phyloP scores from a whole-genome alignment of 2,888 invertebrate species.

The Arge pagana region DNA sequence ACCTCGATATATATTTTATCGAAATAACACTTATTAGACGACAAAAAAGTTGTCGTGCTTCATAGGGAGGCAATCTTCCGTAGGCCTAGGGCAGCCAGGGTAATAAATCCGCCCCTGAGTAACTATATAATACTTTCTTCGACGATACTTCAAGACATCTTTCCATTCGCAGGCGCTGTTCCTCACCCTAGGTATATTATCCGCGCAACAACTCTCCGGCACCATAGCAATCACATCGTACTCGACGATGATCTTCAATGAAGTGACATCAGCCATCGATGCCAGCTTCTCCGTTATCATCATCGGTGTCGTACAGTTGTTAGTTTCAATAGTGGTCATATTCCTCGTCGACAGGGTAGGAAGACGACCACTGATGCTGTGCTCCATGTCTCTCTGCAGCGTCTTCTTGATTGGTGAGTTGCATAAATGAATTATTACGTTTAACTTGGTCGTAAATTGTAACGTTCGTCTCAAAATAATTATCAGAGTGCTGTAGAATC shows the following conservation, averaged over 20 bases:
- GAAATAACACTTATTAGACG: too few relatives aligned
- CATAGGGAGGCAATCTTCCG: too few relatives aligned
- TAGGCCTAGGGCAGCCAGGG: too few relatives aligned
- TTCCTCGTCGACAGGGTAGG: constrained; percentile 26
- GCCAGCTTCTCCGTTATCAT: constrained; percentile 7
- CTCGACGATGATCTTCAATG: background rate
- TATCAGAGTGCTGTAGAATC: too few relatives aligned
- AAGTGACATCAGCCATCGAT: background rate
- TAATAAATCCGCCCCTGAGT: too few relatives aligned
- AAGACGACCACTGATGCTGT: constrained; percentile 27
- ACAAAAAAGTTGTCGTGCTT: too few relatives aligned
- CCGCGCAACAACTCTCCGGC: constrained; percentile 31
- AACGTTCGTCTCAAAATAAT: too few relatives aligned
- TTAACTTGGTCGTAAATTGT: too few relatives aligned
- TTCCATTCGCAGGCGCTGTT: background rate
- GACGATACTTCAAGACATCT: background rate
- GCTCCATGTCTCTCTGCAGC: constrained; percentile 37
- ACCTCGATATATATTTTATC: too few relatives aligned
- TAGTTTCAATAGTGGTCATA: background rate
- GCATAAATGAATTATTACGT: too few relatives aligned
- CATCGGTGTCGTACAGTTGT: constrained; percentile 5
- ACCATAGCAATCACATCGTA: constrained; percentile 15
- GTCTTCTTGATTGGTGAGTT: constrained; percentile 5
- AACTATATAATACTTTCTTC: too few relatives aligned
- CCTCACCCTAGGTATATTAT: constrained; percentile 17